Evolutionary conservation across 1,140 invertebrate species (phyloP), one percentile per base, ranked within the genome.

Genomic region (Danaus plexippus): DNA sequence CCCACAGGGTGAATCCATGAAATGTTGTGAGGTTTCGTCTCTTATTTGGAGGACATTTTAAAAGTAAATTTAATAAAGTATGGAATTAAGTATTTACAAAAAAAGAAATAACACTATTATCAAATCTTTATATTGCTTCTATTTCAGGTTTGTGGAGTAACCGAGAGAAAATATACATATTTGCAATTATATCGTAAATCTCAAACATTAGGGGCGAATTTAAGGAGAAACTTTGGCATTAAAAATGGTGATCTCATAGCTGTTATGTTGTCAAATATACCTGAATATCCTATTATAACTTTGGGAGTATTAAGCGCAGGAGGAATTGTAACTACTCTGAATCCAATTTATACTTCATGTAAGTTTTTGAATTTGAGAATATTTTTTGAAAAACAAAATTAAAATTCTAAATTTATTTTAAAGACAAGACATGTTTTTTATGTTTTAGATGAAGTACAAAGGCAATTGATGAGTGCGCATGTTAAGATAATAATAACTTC

Each of bases 271-370:
- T 91, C 92, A 2, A 97, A 97, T 81, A 75, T 90, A n/a, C 94
- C 94, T 0, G 94, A 97, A 76, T 94, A 89, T 74, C 83, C 91
- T 0, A 89, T 94, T 6, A 88, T 90, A 2, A 72, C 91, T 11
- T 72, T 94, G 41, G 95, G 93, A 1, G 88, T 89, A 48, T 71
- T 93, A 2, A 89, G 92, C 63, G 91, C 92, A 13, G 95, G 94
- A 0, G 87, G 93, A 0, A 69, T 91, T 9, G 89, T 93, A 7
- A 95, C 94, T 9, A 92, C 94, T 1, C 87, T 94, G 0, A 97
- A 96, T 87, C 94, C 94, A 1, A 75, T 91, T 43, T 97, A 96
- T 69, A 96, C 93, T 7, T 63, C 90, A 69, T 91, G 95, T 96
- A 65, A 75, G 77, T 75, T 18, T 59, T 92, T 2, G 22, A 32